A percentile compares a stretch with the other conserved stretches of the same genome.
These are phyloP conservation scores for Agonopterix alstromeriana DNA, from an alignment of 2,888 invertebrate species.

Conservation along the genomic window DNA sequence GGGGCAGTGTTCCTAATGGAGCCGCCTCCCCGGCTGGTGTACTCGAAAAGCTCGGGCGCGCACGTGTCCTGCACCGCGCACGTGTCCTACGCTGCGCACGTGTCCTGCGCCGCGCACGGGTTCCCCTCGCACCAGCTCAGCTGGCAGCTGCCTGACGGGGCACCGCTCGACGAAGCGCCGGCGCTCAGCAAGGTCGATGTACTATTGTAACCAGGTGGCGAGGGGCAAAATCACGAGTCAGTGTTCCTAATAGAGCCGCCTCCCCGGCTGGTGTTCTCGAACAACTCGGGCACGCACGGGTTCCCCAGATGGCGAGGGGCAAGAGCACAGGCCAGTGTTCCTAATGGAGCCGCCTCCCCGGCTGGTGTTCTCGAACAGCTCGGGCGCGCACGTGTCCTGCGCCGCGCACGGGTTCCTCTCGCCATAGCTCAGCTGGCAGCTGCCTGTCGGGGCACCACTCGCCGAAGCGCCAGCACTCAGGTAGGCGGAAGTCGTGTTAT, in stretches of 20 bases:
- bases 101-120: too few relatives aligned
- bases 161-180: constrained; percentile 82
- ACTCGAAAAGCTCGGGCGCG: constrained; percentile 86
- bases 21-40: constrained; percentile 84
- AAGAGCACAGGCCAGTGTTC: constrained; percentile 87
- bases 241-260: constrained; percentile 88
- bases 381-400: constrained; percentile 85
- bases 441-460: constrained; percentile 82
- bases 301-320: constrained; percentile 78
- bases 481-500: constrained; percentile 59
- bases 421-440: constrained; percentile 85
- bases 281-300: constrained; percentile 84
- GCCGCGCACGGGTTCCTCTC: constrained; percentile 87
- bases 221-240: constrained; percentile 83
- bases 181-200: constrained; percentile 81
- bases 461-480: constrained; percentile 84
- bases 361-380: constrained; percentile 85
- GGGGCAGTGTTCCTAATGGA: constrained; percentile 88
- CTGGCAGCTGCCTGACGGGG: constrained; percentile 85
- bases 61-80: constrained; percentile 86
- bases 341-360: constrained; percentile 86
- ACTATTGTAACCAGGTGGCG: constrained; percentile 45
- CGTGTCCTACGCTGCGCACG: too few relatives aligned
- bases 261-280: constrained; percentile 84
- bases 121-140: constrained; percentile 84